phyloP scores from a whole-genome alignment of 2,113 vertebrate species.

The Galemys pyrenaicus region DNA sequence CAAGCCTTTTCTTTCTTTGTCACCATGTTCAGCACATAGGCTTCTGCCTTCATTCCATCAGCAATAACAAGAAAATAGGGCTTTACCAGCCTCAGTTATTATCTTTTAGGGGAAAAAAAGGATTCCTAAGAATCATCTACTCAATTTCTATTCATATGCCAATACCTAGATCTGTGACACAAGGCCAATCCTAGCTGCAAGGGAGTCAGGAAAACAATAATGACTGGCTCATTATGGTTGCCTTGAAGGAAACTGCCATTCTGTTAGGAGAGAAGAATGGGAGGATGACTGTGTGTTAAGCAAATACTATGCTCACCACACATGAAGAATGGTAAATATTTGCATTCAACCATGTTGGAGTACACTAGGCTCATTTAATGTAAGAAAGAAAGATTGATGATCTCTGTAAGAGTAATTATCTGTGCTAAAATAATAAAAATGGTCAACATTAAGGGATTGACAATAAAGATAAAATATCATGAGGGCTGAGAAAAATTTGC shows the following conservation, averaged over 20 bases:
- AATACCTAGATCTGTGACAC: neutral
- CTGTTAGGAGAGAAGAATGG: neutral
- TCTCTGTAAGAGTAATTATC: neutral
- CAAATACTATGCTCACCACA: no score
- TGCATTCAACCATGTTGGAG: neutral
- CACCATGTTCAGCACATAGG: neutral
- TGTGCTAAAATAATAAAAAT: neutral
- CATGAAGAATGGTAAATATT: neutral
- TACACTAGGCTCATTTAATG: neutral
- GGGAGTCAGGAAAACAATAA: neutral
- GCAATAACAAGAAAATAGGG: neutral
- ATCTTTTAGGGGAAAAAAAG: neutral
- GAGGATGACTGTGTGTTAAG: neutral
- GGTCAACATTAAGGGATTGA: neutral
- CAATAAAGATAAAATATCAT: neutral
- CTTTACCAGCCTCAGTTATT: neutral
- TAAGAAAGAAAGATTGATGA: neutral
- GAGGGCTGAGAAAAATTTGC: neutral
- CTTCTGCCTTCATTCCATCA: neutral
- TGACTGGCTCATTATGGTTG: neutral
- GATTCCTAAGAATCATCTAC: neutral
- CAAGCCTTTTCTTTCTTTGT: neutral
- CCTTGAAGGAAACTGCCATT: rapidly evolving
- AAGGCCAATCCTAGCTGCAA: neutral
- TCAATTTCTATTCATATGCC: neutral